Evolutionary conservation across 2,797 vertebrate species (phyloP).

Genomic region (Heteromormyrus szaboi): DNA sequence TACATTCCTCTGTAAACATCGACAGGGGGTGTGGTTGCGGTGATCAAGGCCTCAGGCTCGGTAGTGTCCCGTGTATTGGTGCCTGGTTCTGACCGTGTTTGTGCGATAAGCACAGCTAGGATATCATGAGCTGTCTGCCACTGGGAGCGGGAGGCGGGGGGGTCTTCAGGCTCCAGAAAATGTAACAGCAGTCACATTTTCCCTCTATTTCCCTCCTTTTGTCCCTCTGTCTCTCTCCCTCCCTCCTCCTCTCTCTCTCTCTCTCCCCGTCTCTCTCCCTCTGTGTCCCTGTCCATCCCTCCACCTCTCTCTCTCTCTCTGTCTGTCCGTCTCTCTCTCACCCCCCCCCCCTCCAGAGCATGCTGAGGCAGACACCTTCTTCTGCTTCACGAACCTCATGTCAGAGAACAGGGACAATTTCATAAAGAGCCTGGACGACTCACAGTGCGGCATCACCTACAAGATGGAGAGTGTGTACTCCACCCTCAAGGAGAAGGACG

Average conservation of each 20-base stretch:
- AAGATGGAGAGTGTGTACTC: constrained; percentile 97
- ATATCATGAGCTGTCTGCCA: background rate
- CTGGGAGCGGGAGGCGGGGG: background rate
- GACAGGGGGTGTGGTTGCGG: background rate
- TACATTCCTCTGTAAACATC: background rate
- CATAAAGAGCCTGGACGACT: constrained; percentile 96
- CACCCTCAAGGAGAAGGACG: constrained; percentile 85
- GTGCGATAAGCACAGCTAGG: background rate
- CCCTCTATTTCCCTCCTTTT: background rate
- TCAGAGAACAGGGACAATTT: constrained; percentile 97
- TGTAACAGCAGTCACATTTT: background rate
- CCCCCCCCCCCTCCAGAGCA: constrained; percentile 66
- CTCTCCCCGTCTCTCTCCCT: background rate
- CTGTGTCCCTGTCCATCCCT: background rate
- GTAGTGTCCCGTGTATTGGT: background rate
- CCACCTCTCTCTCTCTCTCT: background rate
- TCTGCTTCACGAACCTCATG: constrained; percentile 98
- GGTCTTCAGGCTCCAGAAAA: background rate
- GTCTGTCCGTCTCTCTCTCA: background rate
- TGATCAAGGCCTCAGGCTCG: background rate
- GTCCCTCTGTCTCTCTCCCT: background rate
- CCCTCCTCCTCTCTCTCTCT: background rate
- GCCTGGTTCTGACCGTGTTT: background rate
- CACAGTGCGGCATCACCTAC: constrained; percentile 93
- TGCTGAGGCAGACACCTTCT: constrained; percentile 92